Evolutionary conservation across 1,140 invertebrate genomes (phyloP), one percentile per base, ranked within the genome.

Genomic region (Belonocnema kinseyi): DNA sequence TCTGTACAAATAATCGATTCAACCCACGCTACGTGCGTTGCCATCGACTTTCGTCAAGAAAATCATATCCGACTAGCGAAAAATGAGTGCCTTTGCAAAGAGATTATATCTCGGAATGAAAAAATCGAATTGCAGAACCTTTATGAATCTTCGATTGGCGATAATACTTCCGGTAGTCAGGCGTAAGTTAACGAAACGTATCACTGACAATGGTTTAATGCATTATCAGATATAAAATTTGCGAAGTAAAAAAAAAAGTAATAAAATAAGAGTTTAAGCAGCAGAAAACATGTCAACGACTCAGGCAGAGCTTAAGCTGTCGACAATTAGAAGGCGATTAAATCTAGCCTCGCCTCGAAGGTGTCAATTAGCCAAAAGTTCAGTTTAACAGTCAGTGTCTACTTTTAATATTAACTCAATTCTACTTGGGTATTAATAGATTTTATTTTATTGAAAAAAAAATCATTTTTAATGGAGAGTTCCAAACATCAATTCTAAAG

Each of bases 251-350:
- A 0, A 66, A n/a, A 66, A 14, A 66, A 16, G n/a, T n/a, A n/a
- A 33, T 14, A 33, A 33, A 33, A 33, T 40, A 66, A 13, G 26
- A 66, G 46, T 66, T 66, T 14, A 7, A 66, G 26, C 7, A 40
- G 40, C 40, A 46, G 61, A 66, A 66, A 66, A 46, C 61, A 33
- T 33, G 61, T 66, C 33, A 66, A 46, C 61, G 61, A 66, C 61
- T 66, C 61, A n/a, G 61, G 19, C 56, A 40, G 13, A 66, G 40
- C 61, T 66, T 66, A 61, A 66, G 61, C n/a, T 66, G 61, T 66
- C 61, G 33, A 66, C 26, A 66, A 66, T 66, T 66, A 66, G 21
- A 33, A 66, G 61, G 40, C 61, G 61, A 66, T 66, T 66, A 66
- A 66, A 66, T 21, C 26, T 66, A 21, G 26, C 40, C 61, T 66